Evolutionary conservation across 2,113 vertebrate species (phyloP), one percentile per base, ranked within the genome.

Genomic region (Dascyllus trimaculatus): DNA sequence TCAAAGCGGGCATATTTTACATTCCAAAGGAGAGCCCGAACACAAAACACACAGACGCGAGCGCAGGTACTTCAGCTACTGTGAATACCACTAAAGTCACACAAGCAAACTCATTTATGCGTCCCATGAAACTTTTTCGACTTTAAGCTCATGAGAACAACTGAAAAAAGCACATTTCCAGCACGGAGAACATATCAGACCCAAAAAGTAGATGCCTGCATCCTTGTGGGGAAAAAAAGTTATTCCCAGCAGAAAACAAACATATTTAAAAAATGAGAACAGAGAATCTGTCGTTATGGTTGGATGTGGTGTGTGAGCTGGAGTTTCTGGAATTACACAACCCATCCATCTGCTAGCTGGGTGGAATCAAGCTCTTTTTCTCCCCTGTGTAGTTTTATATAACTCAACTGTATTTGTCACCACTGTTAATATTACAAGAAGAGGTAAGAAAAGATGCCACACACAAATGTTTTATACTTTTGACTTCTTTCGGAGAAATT

Each of bases 231-330:
- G 61, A 70, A 77, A 29, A 70, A 77, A 29, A 66, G 15, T 2
- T 14, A 38, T 22, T 81, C 84, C 66, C 57, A 2, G 26, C 29
- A 75, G 85, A 86, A 80, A 89, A 82, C 66, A 82, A 84, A 81
- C 71, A 87, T 91, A 87, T 89, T 78, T 81, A 67, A 0, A 45
- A 69, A 62, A 78, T 83, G 87, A 91, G 79, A 89, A 80, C 80
- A 91, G 62, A 82, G 40, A 80, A 51, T 56, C 24, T 51, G 68
- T 82, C 40, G 6, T 76, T 80, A 49, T 17, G 25, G 49, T 86
- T 76, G 29, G 68, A 81, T 48, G 9, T 81, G 45, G 29, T 82
- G 22, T 19, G 26, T 25, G 26, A 53, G 59, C 7, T 59, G 65
- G 46, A 60, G 24, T 61, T 71, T 14, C 19, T 70, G 22, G 49